Conservation (phyloP, 1,140 invertebrate genomes). For the Nephila pilipes region DNA sequence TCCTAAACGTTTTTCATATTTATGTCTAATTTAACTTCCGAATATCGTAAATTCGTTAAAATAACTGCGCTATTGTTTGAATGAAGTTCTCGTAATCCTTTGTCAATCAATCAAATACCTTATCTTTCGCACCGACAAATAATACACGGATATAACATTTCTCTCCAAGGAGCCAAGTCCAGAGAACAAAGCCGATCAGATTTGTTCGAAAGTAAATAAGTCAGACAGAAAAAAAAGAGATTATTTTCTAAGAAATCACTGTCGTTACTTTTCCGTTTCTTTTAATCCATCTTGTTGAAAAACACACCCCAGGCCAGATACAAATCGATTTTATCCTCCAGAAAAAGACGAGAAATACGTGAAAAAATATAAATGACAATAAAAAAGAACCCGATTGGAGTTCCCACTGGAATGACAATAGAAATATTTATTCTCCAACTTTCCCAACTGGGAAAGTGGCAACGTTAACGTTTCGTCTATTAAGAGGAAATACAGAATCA, state of each 20-base stretch:
- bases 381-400: not conserved
- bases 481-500: not conserved
- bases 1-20: too few species aligned
- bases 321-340: not conserved
- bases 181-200: not conserved
- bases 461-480: not conserved
- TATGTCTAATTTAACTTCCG: too few species aligned
- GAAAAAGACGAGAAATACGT: not conserved
- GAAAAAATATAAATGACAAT: not conserved
- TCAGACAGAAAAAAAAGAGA: not conserved
- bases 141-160: not conserved
- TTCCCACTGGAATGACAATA: not conserved
- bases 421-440: slow-evolving; percentile 9
- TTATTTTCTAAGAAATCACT: not conserved
- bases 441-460: not conserved
- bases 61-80: too few species aligned
- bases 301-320: not conserved
- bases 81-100: too few species aligned
- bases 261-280: not conserved
- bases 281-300: not conserved
- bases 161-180: not conserved
- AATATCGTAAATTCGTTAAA: too few species aligned
- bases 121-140: not conserved
- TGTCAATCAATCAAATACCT: too few species aligned
- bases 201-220: not conserved